Percentiles rank a stretch among this genome's conserved stretches.
Evolutionary conservation across 1,140 invertebrate genomes (phyloP).

Genomic region (Vanessa atalanta): DNA sequence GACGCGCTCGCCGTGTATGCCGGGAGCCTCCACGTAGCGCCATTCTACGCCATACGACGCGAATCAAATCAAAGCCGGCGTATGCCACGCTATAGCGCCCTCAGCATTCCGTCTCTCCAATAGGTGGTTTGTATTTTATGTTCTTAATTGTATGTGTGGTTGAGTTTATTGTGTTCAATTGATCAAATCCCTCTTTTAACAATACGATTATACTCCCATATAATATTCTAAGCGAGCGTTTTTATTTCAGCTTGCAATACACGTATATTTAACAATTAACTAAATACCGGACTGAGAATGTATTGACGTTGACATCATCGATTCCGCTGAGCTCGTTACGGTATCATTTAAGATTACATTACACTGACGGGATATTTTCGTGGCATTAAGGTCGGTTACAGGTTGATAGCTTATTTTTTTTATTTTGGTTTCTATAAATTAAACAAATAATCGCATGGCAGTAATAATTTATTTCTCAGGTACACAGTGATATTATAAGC

Average conservation of each 20-base stretch:
- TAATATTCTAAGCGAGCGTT: too few relatives aligned
- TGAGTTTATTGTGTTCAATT: not conserved
- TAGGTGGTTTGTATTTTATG: not conserved
- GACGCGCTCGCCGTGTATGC: conserved; percentile 5
- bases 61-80: not conserved
- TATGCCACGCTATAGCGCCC: conserved; percentile 22
- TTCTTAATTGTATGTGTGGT: not conserved
- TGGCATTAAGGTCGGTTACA: too few relatives aligned
- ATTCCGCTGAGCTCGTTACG: too few relatives aligned
- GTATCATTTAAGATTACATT: too few relatives aligned
- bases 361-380: too few relatives aligned
- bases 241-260: too few relatives aligned
- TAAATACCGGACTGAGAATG: not conserved
- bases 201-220: too few relatives aligned
- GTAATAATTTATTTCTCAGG: conserved; percentile 45
- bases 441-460: conserved; percentile 28
- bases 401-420: not conserved
- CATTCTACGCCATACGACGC: conserved; percentile 46
- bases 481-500: conserved; percentile 25
- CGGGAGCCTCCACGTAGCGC: conserved; percentile 53
- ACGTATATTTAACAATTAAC: too few relatives aligned
- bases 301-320: not conserved
- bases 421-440: conserved; percentile 6
- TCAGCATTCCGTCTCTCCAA: conserved; percentile 20
- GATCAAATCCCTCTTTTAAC: too few relatives aligned